These are phyloP conservation scores for Lydus trimaculatus DNA, from an alignment of 2,888 invertebrate species.

Conservation along the genomic window DNA sequence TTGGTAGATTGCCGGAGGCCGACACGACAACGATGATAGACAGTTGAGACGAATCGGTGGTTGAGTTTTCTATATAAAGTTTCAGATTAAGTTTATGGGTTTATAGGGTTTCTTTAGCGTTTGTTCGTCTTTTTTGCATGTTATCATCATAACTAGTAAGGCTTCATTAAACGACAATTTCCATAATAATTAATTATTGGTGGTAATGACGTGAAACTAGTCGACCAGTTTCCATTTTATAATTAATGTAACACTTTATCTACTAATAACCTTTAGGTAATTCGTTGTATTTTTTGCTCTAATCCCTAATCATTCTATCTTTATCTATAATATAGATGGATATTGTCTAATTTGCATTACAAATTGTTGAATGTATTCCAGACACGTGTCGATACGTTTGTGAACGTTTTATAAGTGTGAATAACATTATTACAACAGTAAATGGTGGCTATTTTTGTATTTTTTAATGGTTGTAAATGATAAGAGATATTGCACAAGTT, in stretches of 20 bases:
- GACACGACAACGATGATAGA: too few species aligned
- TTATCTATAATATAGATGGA: background rate
- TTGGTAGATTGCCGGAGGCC: too few species aligned
- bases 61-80: too few species aligned
- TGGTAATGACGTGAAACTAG: background rate
- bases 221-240: background rate
- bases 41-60: too few species aligned
- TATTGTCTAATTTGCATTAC: background rate
- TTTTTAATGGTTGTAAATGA: background rate
- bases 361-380: background rate
- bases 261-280: background rate
- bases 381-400: background rate
- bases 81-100: too few species aligned
- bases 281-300: background rate
- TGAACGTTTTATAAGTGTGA: background rate
- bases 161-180: background rate
- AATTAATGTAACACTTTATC: background rate
- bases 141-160: background rate
- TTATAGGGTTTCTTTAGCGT: too few species aligned
- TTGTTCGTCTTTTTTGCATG: too few species aligned
- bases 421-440: background rate
- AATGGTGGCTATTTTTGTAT: too few species aligned
- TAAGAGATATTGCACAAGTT: background rate
- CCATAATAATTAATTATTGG: background rate
- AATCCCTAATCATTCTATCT: background rate